Base-by-base conservation (phyloP, 2,113 vertebrate species). In the Thinocorus orbignyianus region DNA sequence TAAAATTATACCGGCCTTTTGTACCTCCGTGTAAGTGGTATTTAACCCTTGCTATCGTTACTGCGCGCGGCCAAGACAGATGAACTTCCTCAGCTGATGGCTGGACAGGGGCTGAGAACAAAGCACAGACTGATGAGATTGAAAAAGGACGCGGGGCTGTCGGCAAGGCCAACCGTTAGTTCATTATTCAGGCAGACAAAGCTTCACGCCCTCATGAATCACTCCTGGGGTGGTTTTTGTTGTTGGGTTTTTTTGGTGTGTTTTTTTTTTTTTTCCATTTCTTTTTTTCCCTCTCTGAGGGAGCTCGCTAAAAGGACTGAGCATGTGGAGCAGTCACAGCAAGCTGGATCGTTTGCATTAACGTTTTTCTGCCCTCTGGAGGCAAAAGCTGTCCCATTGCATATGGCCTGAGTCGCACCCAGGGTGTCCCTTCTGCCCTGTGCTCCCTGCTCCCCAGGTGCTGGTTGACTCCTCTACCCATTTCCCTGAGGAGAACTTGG, bases 101-200 rank as follows among this genome's bases (percentile, higher is more conserved):
- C 81, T 72, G 95, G 93, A 93, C 24, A 46, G 90, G 95, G 93
- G 92, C 80, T 83, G 95, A 89, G 94, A 92, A 89, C 95, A 95
- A 91, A 71, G 88, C 62, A 14, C 5, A 22, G 94, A 17, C 71
- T 92, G 96, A 68, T 44, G 97, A 88, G 93, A 55, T 25, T 48
- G 39, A 57, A 68, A 70, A 74, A 31, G 86, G 96, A 81, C n/a
- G 79, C 30, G 37, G 81, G 89, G 94, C 96, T 93, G 95, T 96
- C 33, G 33, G 14, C 93, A 62, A 81, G 92, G 90, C 97, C 93
- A 76, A 92, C 96, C 92, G 51, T 85, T 90, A 31, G 92, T 69
- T 97, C 97, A 87, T 97, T 97, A 94, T 97, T 90, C 96, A 26
- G 90, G 69, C 65, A 9, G 73, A 97, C 94, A 96, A 95, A 97